Base-by-base conservation (phyloP, 2,888 invertebrate genomes). In the Psococerastis gibbosa region DNA sequence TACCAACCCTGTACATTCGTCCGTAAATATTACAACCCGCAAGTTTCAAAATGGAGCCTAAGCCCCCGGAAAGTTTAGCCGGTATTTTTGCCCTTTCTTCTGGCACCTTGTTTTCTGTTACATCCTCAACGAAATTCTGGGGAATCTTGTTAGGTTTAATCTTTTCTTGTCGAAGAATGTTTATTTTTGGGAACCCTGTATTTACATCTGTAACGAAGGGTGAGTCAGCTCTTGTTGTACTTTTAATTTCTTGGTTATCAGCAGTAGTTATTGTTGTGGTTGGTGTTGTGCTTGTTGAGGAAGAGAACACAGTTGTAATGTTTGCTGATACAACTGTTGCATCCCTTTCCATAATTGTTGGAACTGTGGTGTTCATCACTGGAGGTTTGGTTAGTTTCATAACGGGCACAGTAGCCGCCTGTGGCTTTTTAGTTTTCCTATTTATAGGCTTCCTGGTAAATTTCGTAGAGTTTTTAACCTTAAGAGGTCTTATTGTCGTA, bases 11-110 rank as follows among this genome's bases (percentile, higher is more conserved):
- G 60, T 87, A 87, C 80, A 87, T 87, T 49, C 78, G 69, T 4
- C 88, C 88, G 55, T 87, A 87, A 53, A 88, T 87, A 61, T 88
- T 88, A 57, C 88, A 88, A 1, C 87, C 87, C 9, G 83, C 83
- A 48, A 87, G 59, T 60, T 84, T 85, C 35, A 82, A 61, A 42
- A 77, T 60, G 27, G 77, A 75, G 11, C 68, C 38, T 20, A 38
- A 38, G 20, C 22, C 38, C 16, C 5, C 16, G 23, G 38, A 23
- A 13, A 42, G 35, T 38, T 38, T 38, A 13, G 32, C 18, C 9
- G 43, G 48, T 15, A 47, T 46, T 13, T 44, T 49, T 15, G 49
- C 20, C 5, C 47, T 45, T 49, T 44, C 46, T 20, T 34, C 41
- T 15, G 48, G 33, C 32, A 22, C 43, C 27, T 22, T 41, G 45